A percentile compares a stretch with the other conserved stretches of the same genome.
Evolutionary conservation across 2,113 vertebrate genomes (phyloP).

Genomic region (Vireo altiloquus): DNA sequence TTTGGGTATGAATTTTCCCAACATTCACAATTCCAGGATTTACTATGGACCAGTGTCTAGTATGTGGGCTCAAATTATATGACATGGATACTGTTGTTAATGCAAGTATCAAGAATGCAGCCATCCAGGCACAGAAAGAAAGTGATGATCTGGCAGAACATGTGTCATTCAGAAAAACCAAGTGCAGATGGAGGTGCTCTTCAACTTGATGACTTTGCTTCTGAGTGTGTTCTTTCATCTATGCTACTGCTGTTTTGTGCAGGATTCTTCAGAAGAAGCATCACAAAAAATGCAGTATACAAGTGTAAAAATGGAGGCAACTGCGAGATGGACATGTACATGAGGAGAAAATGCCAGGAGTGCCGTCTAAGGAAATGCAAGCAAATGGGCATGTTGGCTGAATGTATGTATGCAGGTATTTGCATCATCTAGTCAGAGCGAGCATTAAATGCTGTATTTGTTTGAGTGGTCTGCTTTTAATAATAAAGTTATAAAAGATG

Average conservation of each 20-base stretch:
- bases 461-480: not conserved
- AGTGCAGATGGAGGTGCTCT: not conserved
- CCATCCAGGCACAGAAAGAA: not conserved
- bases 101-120: not conserved
- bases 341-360: constrained; percentile 97
- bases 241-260: not conserved
- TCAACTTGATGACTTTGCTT: not conserved
- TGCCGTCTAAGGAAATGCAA: constrained; percentile 96
- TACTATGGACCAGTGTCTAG: not conserved
- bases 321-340: constrained; percentile 99
- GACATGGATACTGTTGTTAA: not conserved
- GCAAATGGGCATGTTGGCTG: constrained; percentile 98
- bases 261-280: constrained; percentile 98
- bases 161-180: not conserved
- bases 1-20: not conserved
- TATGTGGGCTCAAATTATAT: not conserved
- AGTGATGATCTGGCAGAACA: not conserved
- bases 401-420: constrained; percentile 90
- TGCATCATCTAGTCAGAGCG: constrained; percentile 8
- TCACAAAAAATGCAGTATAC: constrained; percentile 98
- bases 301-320: constrained; percentile 96
- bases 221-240: not conserved
- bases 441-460: not conserved
- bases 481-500: not conserved
- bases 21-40: not conserved